Evolutionary conservation across 2,888 invertebrate genomes (phyloP).

Genomic region (Leptothorax acervorum): DNA sequence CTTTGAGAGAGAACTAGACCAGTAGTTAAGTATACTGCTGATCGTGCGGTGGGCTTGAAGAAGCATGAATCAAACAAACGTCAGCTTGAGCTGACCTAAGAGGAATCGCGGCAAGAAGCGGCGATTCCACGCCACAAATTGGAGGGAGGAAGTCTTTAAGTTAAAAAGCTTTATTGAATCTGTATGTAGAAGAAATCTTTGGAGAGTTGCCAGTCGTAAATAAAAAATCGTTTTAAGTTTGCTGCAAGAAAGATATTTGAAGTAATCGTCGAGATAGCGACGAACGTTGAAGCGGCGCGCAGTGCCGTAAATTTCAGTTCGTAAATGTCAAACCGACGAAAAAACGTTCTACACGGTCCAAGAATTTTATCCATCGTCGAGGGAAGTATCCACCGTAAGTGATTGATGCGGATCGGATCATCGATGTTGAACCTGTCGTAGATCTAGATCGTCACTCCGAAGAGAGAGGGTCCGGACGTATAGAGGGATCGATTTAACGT

Average conservation of each 20-base stretch:
- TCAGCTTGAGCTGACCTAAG: constrained; percentile 30
- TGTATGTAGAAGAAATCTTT: constrained; percentile 16
- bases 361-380: background rate
- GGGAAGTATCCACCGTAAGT: background rate
- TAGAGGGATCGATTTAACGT: background rate
- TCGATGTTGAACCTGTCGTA: constrained; percentile 23
- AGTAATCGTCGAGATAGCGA: background rate
- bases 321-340: constrained; percentile 21
- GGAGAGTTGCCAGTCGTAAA: background rate
- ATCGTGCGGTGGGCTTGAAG: constrained; percentile 28
- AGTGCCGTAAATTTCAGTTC: background rate
- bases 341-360: background rate
- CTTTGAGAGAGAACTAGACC: constrained; percentile 24
- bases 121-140: background rate
- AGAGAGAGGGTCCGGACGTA: constrained; percentile 18
- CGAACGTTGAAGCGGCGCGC: background rate
- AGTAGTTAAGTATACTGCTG: constrained; percentile 8
- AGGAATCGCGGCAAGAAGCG: constrained; percentile 24
- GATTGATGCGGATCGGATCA: constrained; percentile 14
- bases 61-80: constrained; percentile 44
- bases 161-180: constrained; percentile 24
- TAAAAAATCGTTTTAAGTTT: constrained; percentile 19
- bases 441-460: background rate
- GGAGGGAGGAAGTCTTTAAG: constrained; percentile 5
- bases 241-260: constrained; percentile 13